Percentiles rank a stretch among this genome's conserved stretches.
These are phyloP conservation scores for Cephalopachus bancanus DNA, from an alignment of 2,797 vertebrate genomes.

Conservation along the genomic window DNA sequence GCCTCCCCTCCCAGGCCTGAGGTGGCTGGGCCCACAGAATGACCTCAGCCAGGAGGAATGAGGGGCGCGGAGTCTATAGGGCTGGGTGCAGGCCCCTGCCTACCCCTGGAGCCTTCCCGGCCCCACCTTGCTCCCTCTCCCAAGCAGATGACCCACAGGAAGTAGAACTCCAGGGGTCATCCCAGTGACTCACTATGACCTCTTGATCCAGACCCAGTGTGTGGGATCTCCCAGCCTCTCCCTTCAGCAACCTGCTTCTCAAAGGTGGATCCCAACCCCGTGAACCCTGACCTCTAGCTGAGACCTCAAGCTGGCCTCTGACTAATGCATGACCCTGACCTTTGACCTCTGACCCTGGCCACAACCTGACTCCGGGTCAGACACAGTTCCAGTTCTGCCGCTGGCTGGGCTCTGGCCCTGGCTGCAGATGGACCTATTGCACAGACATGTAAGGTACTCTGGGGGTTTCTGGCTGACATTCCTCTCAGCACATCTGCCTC, in stretches of 20 bases:
- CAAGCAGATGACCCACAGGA: slow-evolving; percentile 62
- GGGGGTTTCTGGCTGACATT: not conserved
- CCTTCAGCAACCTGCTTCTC: not conserved
- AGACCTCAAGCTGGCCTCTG: not conserved
- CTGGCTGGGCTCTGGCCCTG: not conserved
- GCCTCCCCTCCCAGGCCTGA: slow-evolving; percentile 76
- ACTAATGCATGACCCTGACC: not conserved
- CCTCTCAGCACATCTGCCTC: not conserved
- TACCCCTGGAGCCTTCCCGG: slow-evolving; percentile 58
- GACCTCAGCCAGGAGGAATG: slow-evolving; percentile 81
- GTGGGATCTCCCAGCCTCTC: not conserved
- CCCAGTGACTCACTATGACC: not conserved
- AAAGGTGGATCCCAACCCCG: not conserved
- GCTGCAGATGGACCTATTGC: not conserved
- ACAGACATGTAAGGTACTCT: not conserved
- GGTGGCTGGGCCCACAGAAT: slow-evolving; percentile 71
- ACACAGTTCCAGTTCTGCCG: not conserved
- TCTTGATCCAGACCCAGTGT: slow-evolving; percentile 4
- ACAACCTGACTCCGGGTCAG: not conserved
- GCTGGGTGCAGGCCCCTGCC: slow-evolving; percentile 71
- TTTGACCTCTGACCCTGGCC: not conserved
- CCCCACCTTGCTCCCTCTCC: slow-evolving; percentile 42
- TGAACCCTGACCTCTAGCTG: not conserved
- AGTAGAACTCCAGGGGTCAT: slow-evolving; percentile 42
- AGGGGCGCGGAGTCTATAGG: slow-evolving; percentile 64